Conservation (phyloP, 2,113 vertebrate genomes). For the Macquaria ambigua region DNA sequence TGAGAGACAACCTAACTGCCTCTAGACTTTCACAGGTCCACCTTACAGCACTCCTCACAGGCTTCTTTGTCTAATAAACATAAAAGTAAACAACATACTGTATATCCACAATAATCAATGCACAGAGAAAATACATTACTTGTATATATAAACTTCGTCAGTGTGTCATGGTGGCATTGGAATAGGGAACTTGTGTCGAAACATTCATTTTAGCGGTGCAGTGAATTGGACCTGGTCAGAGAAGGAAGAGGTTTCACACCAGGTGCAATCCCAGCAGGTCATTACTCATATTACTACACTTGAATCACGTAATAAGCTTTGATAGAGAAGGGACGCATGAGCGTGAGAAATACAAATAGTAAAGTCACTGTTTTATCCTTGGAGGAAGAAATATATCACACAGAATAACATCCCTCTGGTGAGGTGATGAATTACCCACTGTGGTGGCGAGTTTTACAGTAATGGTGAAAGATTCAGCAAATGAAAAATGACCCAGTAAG, state of each 20-base stretch:
- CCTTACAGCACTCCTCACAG: not conserved
- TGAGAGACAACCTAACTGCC: not conserved
- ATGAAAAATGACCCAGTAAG: constrained; percentile 71
- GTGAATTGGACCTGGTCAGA: not conserved
- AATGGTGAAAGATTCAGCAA: constrained; percentile 51
- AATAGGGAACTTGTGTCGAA: not conserved
- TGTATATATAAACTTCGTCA: not conserved
- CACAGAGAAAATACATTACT: not conserved
- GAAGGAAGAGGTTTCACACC: constrained; percentile 1
- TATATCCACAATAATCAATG: not conserved
- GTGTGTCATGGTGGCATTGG: not conserved
- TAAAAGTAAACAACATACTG: not conserved
- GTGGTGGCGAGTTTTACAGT: constrained; percentile 41
- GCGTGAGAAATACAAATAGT: constrained; percentile 51
- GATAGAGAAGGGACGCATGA: constrained; percentile 13
- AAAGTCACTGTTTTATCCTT: constrained; percentile 57
- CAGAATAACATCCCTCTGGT: constrained; percentile 30
- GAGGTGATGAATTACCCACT: constrained; percentile 64
- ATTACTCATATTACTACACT: constrained; percentile 43
- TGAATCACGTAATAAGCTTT: constrained; percentile 33
- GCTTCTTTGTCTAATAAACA: not conserved
- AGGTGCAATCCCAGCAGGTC: constrained; percentile 5
- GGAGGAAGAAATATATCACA: constrained; percentile 60
- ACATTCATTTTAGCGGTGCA: not conserved
- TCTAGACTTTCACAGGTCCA: not conserved